phyloP scores from a whole-genome alignment of 1,140 invertebrate genomes.

The Drosophila ambigua region DNA sequence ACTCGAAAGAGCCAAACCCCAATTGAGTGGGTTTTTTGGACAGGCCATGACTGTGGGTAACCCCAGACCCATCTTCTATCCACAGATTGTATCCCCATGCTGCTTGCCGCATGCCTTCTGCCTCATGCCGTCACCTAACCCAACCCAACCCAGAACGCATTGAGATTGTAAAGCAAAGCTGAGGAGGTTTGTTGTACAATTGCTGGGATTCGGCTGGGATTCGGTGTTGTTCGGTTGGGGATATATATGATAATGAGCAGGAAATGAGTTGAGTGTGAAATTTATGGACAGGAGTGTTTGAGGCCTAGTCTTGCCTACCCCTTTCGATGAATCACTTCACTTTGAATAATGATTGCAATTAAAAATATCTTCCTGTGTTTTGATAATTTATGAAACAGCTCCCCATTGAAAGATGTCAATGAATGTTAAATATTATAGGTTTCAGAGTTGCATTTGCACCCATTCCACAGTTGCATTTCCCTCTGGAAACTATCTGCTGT shows the following conservation, averaged over 20 bases:
- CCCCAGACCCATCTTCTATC: conserved; percentile 13
- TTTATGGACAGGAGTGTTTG: conserved; percentile 73
- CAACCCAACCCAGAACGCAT: conserved; percentile 49
- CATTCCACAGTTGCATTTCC: neutral
- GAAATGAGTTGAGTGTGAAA: conserved; percentile 80
- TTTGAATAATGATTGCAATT: conserved; percentile 73
- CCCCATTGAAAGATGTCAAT: neutral
- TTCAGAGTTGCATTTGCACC: conserved; percentile 9
- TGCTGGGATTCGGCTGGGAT: conserved; percentile 16
- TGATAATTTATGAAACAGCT: too few relatives aligned
- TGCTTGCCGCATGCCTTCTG: too few relatives aligned
- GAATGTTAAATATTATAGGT: conserved; percentile 41
- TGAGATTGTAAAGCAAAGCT: conserved; percentile 20
- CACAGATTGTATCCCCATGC: neutral
- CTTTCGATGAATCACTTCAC: conserved; percentile 13
- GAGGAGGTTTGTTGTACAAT: conserved; percentile 51
- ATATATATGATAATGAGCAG: conserved; percentile 79
- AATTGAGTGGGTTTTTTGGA: conserved; percentile 76
- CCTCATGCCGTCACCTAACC: conserved; percentile 3
- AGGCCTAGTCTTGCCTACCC: conserved; percentile 25
- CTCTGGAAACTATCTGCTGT: neutral
- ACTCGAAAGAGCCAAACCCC: conserved; percentile 69
- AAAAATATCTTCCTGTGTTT: conserved; percentile 45
- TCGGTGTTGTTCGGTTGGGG: conserved; percentile 26
- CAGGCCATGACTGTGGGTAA: conserved; percentile 41